Base-by-base conservation (phyloP, 2,113 vertebrate genomes). In the Penelope pileata region DNA sequence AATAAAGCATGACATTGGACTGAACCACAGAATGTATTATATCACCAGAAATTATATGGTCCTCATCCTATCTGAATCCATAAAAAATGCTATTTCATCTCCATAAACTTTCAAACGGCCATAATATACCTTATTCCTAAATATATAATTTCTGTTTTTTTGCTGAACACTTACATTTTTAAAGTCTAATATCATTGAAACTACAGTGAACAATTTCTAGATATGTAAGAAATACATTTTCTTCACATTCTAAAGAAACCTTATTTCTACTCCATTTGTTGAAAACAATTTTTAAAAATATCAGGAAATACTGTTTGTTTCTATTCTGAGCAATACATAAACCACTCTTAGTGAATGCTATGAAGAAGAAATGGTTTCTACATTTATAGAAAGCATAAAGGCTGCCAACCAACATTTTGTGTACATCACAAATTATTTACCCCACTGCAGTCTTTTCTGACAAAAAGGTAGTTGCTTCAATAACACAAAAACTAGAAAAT, bases 391-490 rank as follows among this genome's bases (percentile, higher is more conserved):
- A 92, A 94, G 45, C 64, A 24, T 76, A 91, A 95, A 96, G 47
- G 62, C 60, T 94, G 34, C 53, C 77, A 94, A 75, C n/a, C 40
- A 95, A 86, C 45, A 78, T 88, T 97, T 94, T 95, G 30, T 93
- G 19, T 96, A 70, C 62, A 94, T 95, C 68, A 83, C 62, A 96
- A 96, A 96, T 97, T 96, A 97, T 96, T 97, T 97, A 95, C 96
- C 80, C 22, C 66, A 40, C 54, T 92, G 50, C 66, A 97, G 79
- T 96, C 83, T 97, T 96, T 93, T 96, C 77, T 95, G 93, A 96
- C 95, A 97, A 95, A 83, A 90, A 91, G 79, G 80, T 97, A 97
- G 97, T 96, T 97, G 96, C 92, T 92, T 97, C 93, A 96, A 69
- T 91, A 95, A 96, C 92, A 94, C 64, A 94, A 95, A 97, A 94